Base-by-base conservation (phyloP, 2,113 vertebrate genomes). In the Phycodurus eques region DNA sequence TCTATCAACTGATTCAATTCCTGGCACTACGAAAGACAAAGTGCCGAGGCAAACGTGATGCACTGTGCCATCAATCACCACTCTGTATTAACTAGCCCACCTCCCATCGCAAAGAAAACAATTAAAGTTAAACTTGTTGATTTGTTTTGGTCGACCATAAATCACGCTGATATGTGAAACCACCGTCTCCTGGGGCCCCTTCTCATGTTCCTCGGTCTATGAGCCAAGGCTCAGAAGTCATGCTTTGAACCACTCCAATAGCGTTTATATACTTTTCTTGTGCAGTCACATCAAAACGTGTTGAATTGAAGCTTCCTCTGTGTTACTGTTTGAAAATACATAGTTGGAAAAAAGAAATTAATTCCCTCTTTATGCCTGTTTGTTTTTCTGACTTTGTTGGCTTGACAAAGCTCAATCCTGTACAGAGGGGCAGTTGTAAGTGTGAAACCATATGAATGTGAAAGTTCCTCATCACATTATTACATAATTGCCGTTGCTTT, bases 91-190 rank as follows among this genome's bases (percentile, higher is more conserved):
- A 92, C 90, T 90, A 85, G 83, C 86, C 82, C 86, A 76, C 88
- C 86, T 82, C 85, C 88, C 83, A 83, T 90, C 74, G 74, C 87
- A 92, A 92, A 89, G 85, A 92, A 92, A 92, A 93, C 90, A 90
- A 92, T 92, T 92, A 92, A 92, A 91, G 85, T 92, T 91, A 88
- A 91, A 91, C 89, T 91, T 93, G 92, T 93, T 92, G 91, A 92
- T 93, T 91, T 90, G 84, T 87, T 89, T 85, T 86, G 79, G 87
- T 73, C 51, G 82, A 78, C 77, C 83, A 93, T 92, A 91, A 92
- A 92, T 93, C 90, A 92, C 72, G 5, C 68, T 64, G 83, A 84
- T 84, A 78, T 76, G 87, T 85, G 83, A 83, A 88, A 86, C 85
- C 81, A 79, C 79, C 85, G 64, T 89, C 88, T 88, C 83, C 85